Evolutionary conservation across 2,113 vertebrate species (phyloP), one percentile per base, ranked within the genome.

Genomic region (Orycteropus afer): DNA sequence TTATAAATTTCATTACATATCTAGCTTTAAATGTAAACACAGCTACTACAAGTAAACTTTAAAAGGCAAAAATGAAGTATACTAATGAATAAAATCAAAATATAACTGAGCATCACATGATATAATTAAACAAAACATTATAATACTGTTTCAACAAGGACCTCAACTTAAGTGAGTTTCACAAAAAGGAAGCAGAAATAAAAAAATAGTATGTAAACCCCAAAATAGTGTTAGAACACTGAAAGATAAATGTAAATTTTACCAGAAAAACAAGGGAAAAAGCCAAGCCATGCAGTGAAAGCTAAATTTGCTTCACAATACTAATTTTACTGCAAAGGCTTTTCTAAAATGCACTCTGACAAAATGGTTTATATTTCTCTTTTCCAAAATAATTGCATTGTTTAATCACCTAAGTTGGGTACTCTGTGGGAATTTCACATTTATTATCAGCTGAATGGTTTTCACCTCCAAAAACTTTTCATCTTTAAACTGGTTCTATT

Each of bases 81-180:
- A 95, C 65, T 76, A 97, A 95, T 86, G 95, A 95, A 96, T n/a
- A 88, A 73, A 97, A 97, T 95, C 92, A 97, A 95, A 88, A 88
- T 32, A 96, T 83, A 98, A 91, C 85, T 95, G 77, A 96, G 6
- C 67, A 94, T 86, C 61, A 89, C 65, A 96, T 95, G 83, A 96
- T 89, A 96, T 82, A 95, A 96, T 96, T 94, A 95, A 92, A 95
- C n/a, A 69, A 89, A 90, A 96, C 86, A 96, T 92, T 91, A 89
- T 97, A 98, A 98, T 97, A 98, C 97, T 98, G 96, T 97, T 98
- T 98, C 86, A 98, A 76, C 84, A 96, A 97, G 95, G 98, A 97
- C 89, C 85, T 92, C 0, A 97, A 96, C 82, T 97, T 95, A 95
- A 86, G n/a, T 96, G 95, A 96, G 97, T 42, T 90, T 94, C 97